These are phyloP conservation scores for Synanthedon formicaeformis DNA, from an alignment of 2,888 invertebrate genomes.

Conservation along the genomic window DNA sequence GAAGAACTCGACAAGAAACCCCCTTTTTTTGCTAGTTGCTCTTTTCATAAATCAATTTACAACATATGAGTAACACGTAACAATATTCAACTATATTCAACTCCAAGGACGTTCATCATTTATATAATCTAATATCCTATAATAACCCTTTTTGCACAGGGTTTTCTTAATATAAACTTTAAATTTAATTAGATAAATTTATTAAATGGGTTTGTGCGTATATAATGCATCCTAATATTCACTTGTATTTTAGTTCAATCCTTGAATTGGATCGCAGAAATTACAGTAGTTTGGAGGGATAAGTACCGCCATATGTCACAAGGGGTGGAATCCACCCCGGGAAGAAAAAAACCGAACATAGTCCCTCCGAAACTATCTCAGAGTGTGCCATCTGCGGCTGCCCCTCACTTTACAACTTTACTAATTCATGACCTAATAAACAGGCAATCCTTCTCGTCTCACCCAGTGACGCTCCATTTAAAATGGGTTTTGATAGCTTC, in stretches of 20 bases:
- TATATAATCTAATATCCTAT: too few relatives aligned
- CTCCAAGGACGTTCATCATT: too few relatives aligned
- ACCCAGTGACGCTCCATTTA: constrained; percentile 3
- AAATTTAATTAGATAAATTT: too few relatives aligned
- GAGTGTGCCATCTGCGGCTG: constrained; percentile 17
- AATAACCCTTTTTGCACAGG: too few relatives aligned
- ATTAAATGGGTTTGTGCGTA: constrained; percentile 6
- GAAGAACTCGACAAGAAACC: too few relatives aligned
- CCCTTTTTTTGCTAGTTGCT: too few relatives aligned
- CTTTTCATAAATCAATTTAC: too few relatives aligned
- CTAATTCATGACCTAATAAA: constrained; percentile 37
- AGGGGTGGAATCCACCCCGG: constrained; percentile 15
- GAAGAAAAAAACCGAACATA: constrained; percentile 21
- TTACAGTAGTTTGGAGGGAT: constrained; percentile 54
- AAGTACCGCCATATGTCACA: constrained; percentile 50
- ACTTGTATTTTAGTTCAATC: constrained; percentile 38
- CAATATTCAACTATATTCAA: too few relatives aligned
- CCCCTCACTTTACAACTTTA: constrained; percentile 28
- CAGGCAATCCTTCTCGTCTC: constrained; percentile 15
- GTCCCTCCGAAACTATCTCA: constrained; percentile 24
- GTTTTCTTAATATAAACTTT: too few relatives aligned
- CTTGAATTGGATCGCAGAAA: constrained; percentile 44
- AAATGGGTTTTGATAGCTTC: too few relatives aligned
- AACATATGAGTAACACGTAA: too few relatives aligned
- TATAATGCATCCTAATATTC: constrained; percentile 4